Evolutionary conservation across 2,888 invertebrate species (phyloP).

Genomic region (Dusona sp.): DNA sequence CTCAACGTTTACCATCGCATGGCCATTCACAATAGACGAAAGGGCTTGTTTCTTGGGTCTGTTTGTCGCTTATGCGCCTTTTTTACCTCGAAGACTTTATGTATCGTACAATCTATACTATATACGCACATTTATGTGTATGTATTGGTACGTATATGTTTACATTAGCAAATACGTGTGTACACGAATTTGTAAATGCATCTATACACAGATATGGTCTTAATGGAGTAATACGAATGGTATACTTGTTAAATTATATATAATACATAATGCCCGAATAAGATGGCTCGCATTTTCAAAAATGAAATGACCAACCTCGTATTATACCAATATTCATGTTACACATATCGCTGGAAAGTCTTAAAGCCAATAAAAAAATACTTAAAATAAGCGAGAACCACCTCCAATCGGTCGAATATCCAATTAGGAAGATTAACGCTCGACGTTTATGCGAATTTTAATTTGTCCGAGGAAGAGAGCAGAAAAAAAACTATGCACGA

Average conservation of each 20-base stretch:
- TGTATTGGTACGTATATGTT: background rate
- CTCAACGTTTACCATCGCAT: slow-evolving; percentile 34
- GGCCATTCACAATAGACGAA: background rate
- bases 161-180: background rate
- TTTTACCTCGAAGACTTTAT: background rate
- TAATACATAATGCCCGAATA: slow-evolving; percentile 19
- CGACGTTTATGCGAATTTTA: slow-evolving; percentile 53
- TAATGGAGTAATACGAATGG: background rate
- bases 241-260: background rate
- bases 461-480: background rate
- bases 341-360: slow-evolving; percentile 6
- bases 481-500: background rate
- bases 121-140: background rate
- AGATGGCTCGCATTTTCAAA: slow-evolving; percentile 31
- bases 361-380: slow-evolving; percentile 49
- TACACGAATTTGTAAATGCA: background rate
- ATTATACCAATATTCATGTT: slow-evolving; percentile 36
- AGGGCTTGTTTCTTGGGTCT: background rate
- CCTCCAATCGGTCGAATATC: slow-evolving; percentile 35
- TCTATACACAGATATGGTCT: background rate
- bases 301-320: slow-evolving; percentile 19
- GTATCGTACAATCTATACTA: slow-evolving; percentile 5
- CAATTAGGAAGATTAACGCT: slow-evolving; percentile 60
- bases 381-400: slow-evolving; percentile 57
- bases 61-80: background rate